A percentile compares a stretch with the other conserved stretches of the same genome.
phyloP scores from a whole-genome alignment of 2,113 vertebrate genomes.

The Microtus ochrogaster region DNA sequence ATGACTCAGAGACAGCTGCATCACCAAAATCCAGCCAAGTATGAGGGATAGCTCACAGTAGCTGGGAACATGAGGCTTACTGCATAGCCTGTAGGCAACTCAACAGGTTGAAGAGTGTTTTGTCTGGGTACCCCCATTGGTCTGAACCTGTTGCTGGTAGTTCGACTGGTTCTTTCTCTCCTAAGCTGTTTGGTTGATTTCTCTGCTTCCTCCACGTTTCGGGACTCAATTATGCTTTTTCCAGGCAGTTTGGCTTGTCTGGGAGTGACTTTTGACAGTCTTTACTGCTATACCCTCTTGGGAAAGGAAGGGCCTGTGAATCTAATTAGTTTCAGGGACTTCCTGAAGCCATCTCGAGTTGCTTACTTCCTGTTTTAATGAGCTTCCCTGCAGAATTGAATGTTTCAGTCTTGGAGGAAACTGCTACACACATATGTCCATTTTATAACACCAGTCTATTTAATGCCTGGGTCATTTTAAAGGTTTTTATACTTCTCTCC shows the following conservation, averaged over 20 bases:
- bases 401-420: neutral
- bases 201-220: neutral
- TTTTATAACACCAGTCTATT: constrained; percentile 31
- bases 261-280: neutral
- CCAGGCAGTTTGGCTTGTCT: neutral
- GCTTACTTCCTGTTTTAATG: neutral
- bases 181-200: neutral
- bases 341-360: neutral
- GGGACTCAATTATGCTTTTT: neutral
- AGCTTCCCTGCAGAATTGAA: neutral
- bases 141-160: neutral
- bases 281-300: neutral
- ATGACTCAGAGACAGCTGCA: neutral
- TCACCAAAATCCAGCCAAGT: neutral
- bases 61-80: neutral
- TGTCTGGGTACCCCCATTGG: neutral
- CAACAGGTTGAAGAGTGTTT: neutral
- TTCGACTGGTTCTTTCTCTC: neutral
- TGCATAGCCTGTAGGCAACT: neutral
- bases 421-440: neutral
- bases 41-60: neutral
- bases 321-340: neutral
- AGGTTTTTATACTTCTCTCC: neutral
- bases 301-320: neutral
- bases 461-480: neutral